Evolutionary conservation across 1,140 invertebrate species (phyloP).

Genomic region (Musca domestica): DNA sequence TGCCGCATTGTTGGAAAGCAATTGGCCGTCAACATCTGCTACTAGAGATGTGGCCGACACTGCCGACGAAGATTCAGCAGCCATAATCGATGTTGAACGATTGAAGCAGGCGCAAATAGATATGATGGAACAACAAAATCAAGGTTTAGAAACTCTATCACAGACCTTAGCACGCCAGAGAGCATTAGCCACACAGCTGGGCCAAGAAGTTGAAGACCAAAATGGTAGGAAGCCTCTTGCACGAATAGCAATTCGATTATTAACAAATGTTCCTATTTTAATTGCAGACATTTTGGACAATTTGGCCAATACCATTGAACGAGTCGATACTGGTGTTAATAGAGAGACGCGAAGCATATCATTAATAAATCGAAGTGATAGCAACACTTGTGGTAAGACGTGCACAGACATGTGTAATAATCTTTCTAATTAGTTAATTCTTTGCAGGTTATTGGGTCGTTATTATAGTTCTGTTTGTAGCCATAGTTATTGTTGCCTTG

Average conservation of each 20-base stretch:
- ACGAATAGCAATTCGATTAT: neutral
- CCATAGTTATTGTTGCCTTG: slow-evolving; percentile 54
- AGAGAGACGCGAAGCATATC: slow-evolving; percentile 66
- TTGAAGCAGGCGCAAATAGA: slow-evolving; percentile 47
- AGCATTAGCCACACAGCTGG: slow-evolving; percentile 71
- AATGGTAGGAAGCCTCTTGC: slow-evolving; percentile 61
- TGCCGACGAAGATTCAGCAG: slow-evolving; percentile 27
- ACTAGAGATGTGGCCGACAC: slow-evolving; percentile 14
- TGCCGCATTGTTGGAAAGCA: slow-evolving; percentile 10
- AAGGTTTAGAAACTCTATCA: slow-evolving; percentile 72
- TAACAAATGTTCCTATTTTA: neutral
- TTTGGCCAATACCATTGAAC: slow-evolving; percentile 71
- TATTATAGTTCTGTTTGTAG: slow-evolving; percentile 65
- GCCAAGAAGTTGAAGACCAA: slow-evolving; percentile 74
- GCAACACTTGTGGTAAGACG: slow-evolving; percentile 62
- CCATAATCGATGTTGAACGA: slow-evolving; percentile 30
- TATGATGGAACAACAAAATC: slow-evolving; percentile 68
- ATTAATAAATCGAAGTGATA: slow-evolving; percentile 66
- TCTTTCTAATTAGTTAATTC: neutral
- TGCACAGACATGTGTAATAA: neutral
- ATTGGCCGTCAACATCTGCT: neutral
- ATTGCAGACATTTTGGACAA: slow-evolving; percentile 75
- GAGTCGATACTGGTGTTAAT: slow-evolving; percentile 65
- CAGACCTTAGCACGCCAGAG: slow-evolving; percentile 76
- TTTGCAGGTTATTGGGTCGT: slow-evolving; percentile 63